Conservation (phyloP, 2,113 vertebrate species). For the Upupa epops region DNA sequence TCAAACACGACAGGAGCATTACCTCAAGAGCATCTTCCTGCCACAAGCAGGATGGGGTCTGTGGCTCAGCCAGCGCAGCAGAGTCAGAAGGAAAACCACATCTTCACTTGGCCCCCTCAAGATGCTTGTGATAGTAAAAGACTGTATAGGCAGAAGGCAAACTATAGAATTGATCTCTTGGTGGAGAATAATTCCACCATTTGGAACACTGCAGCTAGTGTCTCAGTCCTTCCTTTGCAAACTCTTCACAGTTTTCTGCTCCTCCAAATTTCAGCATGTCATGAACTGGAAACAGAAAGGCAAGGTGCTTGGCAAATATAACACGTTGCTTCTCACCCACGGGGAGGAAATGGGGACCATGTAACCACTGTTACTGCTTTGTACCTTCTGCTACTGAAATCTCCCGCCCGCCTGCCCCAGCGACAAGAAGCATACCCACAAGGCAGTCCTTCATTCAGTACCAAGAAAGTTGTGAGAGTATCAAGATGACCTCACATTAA, state of each 20-base stretch:
- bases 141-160: not conserved
- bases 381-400: not conserved
- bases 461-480: not conserved
- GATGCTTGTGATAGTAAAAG: not conserved
- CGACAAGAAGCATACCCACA: fast-evolving
- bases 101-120: not conserved
- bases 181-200: not conserved
- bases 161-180: not conserved
- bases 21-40: not conserved
- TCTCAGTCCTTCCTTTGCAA: not conserved
- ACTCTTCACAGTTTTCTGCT: not conserved
- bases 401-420: not conserved
- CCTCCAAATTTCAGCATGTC: not conserved
- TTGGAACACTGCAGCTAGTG: not conserved
- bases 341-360: not conserved
- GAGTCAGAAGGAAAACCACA: fast-evolving
- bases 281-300: not conserved
- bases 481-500: not conserved
- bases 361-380: not conserved
- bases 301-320: no score
- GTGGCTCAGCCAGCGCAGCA: not conserved
- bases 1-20: fast-evolving
- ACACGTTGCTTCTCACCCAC: not conserved
- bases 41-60: not conserved
- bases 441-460: not conserved